Percentiles rank a stretch among this genome's conserved stretches.
Evolutionary conservation across 2,888 invertebrate species (phyloP).

Genomic region (Nomada fucata): DNA sequence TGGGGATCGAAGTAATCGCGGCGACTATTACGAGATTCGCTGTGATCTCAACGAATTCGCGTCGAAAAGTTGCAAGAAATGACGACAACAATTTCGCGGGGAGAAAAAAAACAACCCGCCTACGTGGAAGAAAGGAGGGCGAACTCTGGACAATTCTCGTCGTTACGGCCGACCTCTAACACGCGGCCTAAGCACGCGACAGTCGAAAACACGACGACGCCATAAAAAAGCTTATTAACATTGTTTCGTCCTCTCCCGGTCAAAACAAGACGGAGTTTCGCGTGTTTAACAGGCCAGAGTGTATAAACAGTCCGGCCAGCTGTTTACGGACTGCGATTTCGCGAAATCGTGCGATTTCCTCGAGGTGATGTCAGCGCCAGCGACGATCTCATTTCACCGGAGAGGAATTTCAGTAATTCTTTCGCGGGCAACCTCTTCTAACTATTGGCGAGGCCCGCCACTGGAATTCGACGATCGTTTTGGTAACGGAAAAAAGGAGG

Average conservation of each 20-base stretch:
- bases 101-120: too few relatives aligned
- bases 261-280: constrained; percentile 37
- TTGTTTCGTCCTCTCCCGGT: constrained; percentile 25
- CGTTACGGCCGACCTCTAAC: background rate
- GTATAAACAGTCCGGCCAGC: constrained; percentile 22
- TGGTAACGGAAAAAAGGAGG: background rate
- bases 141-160: too few relatives aligned
- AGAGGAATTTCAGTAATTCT: too few relatives aligned
- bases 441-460: too few relatives aligned
- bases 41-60: too few relatives aligned
- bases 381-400: background rate
- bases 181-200: constrained; percentile 11
- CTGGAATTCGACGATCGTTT: too few relatives aligned
- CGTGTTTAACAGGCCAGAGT: background rate
- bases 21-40: too few relatives aligned
- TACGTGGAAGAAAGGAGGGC: too few relatives aligned
- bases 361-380: constrained; percentile 12
- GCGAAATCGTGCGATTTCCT: constrained; percentile 17
- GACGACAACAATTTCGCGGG: too few relatives aligned
- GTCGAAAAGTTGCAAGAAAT: too few relatives aligned
- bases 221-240: constrained; percentile 24
- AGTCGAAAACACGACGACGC: constrained; percentile 33
- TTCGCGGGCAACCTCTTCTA: too few relatives aligned
- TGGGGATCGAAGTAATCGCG: too few relatives aligned
- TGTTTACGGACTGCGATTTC: constrained; percentile 12